phyloP scores from a whole-genome alignment of 1,140 invertebrate species.

The Aphis gossypii region DNA sequence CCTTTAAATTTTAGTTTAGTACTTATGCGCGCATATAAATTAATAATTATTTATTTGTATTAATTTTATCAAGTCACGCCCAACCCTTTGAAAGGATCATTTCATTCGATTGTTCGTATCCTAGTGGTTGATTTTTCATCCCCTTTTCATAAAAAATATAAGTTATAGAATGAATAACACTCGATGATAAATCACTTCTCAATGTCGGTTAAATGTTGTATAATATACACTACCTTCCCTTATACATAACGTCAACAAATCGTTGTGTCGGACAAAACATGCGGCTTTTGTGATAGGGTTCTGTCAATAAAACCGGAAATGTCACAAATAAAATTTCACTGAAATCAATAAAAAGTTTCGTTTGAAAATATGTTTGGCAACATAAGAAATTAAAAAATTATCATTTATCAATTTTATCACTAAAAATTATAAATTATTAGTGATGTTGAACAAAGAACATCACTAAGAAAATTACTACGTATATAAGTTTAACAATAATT shows the following conservation, averaged over 20 bases:
- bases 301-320: background rate
- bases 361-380: background rate
- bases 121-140: background rate
- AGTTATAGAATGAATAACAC: background rate
- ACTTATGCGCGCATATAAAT: background rate
- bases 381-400: background rate
- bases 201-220: background rate
- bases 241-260: background rate
- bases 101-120: background rate
- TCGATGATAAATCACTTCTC: conserved; percentile 7
- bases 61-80: background rate
- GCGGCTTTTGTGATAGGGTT: no score
- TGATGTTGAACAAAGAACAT: background rate
- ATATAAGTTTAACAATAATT: background rate
- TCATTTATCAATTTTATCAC: background rate
- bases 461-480: background rate
- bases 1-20: background rate
- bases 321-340: background rate
- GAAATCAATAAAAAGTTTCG: background rate
- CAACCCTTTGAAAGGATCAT: background rate
- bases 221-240: background rate
- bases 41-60: background rate
- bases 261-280: background rate
- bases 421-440: background rate
- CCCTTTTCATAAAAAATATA: background rate